Base-by-base conservation (phyloP, 2,888 invertebrate genomes). In the Conops quadrifasciatus region DNA sequence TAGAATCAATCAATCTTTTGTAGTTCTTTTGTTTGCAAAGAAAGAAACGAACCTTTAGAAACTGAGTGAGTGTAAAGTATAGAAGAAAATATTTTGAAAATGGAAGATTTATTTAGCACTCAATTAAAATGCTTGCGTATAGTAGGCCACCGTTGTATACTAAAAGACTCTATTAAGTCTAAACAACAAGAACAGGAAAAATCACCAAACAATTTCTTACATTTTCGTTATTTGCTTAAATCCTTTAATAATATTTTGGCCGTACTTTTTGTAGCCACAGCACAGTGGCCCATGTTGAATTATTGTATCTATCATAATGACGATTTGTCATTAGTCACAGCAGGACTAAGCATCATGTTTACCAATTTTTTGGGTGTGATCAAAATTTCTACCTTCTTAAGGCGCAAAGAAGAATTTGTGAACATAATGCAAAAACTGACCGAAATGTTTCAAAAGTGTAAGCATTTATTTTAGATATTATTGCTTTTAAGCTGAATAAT, bases 321-420 rank as follows among this genome's bases (percentile, higher is more conserved):
- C 58, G 76, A 84, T 66, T 74, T 84, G 77, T 77, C 79, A 72
- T 72, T 83, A 73, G 78, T 80, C 19, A 84, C 84, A 2, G 84
- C 82, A 45, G 73, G 81, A 26, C 73, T 84, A 47, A 84, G 84
- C 56, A 78, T 84, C 28, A 74, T 73, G 56, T 80, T 83, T 51
- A 83, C 82, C 67, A 84, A 84, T 64, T 47, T 82, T 53, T 71
- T 84, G 70, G 82, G 83, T 11, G 77, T 80, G 47, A 78, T 82
- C 49, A 84, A 84, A 74, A 80, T 82, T n/a, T 71, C 77, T 43
- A 84, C 84, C 7, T 84, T 84, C 68, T 74, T 84, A 36, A 43
- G 72, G 47, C 78, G 80, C 74, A 83, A 81, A 71, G 70, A 71
- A 28, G 75, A 77, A 69, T 84, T 83, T 74, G 75, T 76, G 71